These are phyloP conservation scores for Erynnis tages DNA, from an alignment of 2,888 invertebrate species.

Conservation along the genomic window DNA sequence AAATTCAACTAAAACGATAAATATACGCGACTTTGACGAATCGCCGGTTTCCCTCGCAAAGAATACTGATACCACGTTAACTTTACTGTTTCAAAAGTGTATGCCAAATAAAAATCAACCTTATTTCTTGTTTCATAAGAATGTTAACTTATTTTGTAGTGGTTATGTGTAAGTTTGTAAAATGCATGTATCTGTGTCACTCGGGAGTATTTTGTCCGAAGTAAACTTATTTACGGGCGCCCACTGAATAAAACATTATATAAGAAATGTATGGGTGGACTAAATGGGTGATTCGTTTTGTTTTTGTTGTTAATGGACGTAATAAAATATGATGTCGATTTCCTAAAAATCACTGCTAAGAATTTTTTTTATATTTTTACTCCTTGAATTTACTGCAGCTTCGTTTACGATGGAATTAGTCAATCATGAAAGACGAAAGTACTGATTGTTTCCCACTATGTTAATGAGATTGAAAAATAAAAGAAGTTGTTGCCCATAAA, in stretches of 20 bases:
- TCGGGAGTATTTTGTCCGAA: constrained; percentile 77
- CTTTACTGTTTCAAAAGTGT: constrained; percentile 28
- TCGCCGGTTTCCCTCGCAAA: constrained; percentile 73
- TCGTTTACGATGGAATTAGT: background rate
- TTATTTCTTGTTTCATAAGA: constrained; percentile 20
- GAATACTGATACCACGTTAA: constrained; percentile 51
- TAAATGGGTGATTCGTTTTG: constrained; percentile 22
- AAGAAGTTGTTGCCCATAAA: too few relatives aligned
- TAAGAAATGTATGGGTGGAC: constrained; percentile 36
- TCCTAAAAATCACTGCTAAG: constrained; percentile 9
- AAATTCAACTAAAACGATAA: constrained; percentile 81
- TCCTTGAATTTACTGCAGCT: too few relatives aligned
- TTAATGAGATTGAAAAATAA: too few relatives aligned
- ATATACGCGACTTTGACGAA: constrained; percentile 76
- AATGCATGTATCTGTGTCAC: constrained; percentile 68
- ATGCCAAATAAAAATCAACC: background rate
- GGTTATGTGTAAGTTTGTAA: constrained; percentile 40
- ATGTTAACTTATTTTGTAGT: background rate
- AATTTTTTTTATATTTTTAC: background rate
- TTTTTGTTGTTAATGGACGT: constrained; percentile 23
- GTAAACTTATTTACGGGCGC: constrained; percentile 72
- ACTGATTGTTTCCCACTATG: too few relatives aligned
- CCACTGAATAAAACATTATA: constrained; percentile 58
- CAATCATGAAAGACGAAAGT: too few relatives aligned
- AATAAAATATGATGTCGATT: constrained; percentile 25